Percentiles rank a stretch among this genome's conserved stretches.
Evolutionary conservation across 2,113 vertebrate species (phyloP).

Genomic region (Miniopterus natalensis): DNA sequence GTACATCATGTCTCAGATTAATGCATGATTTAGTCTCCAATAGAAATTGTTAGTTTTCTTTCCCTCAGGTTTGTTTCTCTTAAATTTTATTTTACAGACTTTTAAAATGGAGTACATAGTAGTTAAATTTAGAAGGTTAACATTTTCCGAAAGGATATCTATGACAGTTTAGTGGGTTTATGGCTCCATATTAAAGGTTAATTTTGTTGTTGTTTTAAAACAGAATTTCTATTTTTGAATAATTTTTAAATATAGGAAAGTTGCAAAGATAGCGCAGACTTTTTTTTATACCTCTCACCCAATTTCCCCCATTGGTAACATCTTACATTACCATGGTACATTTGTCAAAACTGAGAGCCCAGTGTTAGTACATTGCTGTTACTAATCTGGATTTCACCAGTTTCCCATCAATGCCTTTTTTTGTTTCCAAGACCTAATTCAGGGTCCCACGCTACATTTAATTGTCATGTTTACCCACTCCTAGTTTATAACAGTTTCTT

Average conservation of each 20-base stretch:
- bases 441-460: not conserved
- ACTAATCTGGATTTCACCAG: constrained; percentile 42
- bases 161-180: constrained; percentile 64
- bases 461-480: not conserved
- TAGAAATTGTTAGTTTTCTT: constrained; percentile 56
- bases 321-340: not conserved
- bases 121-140: constrained; percentile 82
- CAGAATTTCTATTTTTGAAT: constrained; percentile 26
- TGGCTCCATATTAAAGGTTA: constrained; percentile 69
- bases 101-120: constrained; percentile 72
- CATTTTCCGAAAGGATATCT: constrained; percentile 72
- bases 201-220: constrained; percentile 55
- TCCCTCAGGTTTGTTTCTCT: constrained; percentile 56
- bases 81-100: constrained; percentile 68
- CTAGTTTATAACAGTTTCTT: not conserved
- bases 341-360: constrained; percentile 25
- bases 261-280: not conserved
- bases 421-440: not conserved
- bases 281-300: not conserved
- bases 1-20: constrained; percentile 61
- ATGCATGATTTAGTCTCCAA: constrained; percentile 69
- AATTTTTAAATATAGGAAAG: constrained; percentile 32
- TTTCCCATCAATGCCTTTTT: not conserved
- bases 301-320: not conserved
- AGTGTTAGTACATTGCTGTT: not conserved